These are phyloP conservation scores for Scytalopus superciliaris DNA, from an alignment of 2,113 vertebrate species.

Conservation along the genomic window DNA sequence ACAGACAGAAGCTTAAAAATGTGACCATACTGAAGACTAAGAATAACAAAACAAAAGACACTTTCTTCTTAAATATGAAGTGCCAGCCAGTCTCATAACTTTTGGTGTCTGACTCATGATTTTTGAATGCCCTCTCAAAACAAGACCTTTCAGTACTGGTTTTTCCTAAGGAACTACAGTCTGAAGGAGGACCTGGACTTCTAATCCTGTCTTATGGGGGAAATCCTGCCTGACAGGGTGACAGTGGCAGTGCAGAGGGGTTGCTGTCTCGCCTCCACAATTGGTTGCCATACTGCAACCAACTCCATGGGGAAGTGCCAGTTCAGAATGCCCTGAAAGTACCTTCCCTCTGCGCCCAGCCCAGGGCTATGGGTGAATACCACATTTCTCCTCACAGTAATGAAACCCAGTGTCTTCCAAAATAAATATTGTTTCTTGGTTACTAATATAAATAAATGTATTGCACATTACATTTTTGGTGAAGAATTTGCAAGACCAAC, in stretches of 20 bases:
- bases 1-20: constrained; percentile 12
- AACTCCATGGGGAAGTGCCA: not conserved
- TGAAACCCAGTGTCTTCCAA: constrained; percentile 25
- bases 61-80: constrained; percentile 1
- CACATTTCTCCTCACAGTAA: not conserved
- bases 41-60: constrained; percentile 5
- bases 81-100: not conserved
- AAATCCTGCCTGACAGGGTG: not conserved
- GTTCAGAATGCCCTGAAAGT: not conserved
- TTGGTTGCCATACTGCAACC: rapidly evolving
- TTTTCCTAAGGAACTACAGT: not conserved
- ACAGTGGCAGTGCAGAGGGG: not conserved
- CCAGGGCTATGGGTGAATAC: not conserved
- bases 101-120: not conserved
- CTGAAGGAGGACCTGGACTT: not conserved
- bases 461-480: constrained; percentile 36
- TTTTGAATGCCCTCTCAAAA: not conserved
- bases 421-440: constrained; percentile 65
- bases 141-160: not conserved
- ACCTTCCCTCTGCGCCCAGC: not conserved
- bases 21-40: not conserved
- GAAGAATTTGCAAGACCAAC: constrained; percentile 59
- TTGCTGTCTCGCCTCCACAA: not conserved
- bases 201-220: not conserved
- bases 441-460: constrained; percentile 51